phyloP scores from a whole-genome alignment of 2,797 vertebrate species.

The Tiaroga cobitis region DNA sequence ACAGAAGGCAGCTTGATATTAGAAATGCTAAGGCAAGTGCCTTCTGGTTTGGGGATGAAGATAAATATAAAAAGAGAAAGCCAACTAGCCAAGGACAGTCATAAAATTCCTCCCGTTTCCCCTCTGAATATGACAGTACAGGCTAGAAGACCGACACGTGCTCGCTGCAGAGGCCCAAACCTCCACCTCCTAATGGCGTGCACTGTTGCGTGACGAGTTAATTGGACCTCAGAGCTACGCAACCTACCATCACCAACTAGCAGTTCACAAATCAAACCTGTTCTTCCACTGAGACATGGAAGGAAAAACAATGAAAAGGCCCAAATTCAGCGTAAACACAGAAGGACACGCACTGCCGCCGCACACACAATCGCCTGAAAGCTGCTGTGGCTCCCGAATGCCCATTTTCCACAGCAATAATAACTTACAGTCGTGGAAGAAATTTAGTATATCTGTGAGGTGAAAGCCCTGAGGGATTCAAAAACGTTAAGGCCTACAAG shows the following conservation, averaged over 20 bases:
- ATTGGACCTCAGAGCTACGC: slow-evolving; percentile 53
- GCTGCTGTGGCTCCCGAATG: slow-evolving; percentile 56
- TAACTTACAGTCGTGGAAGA: slow-evolving; percentile 71
- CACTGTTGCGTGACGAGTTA: slow-evolving; percentile 63
- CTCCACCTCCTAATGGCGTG: slow-evolving; percentile 60
- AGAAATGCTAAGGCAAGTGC: slow-evolving; percentile 18
- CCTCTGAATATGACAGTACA: slow-evolving; percentile 54
- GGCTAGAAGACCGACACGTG: slow-evolving; percentile 59
- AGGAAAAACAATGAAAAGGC: slow-evolving; percentile 57
- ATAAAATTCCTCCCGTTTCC: slow-evolving; percentile 38
- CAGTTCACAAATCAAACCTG: slow-evolving; percentile 62
- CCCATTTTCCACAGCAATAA: slow-evolving; percentile 76
- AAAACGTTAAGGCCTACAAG: slow-evolving; percentile 56
- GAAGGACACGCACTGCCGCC: slow-evolving; percentile 51
- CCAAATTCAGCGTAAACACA: slow-evolving; percentile 69
- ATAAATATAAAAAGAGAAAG: slow-evolving; percentile 23
- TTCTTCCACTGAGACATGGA: slow-evolving; percentile 51
- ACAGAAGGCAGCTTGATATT: slow-evolving; percentile 35
- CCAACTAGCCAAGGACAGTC: slow-evolving; percentile 27
- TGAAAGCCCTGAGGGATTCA: slow-evolving; percentile 58
- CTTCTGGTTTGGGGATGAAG: slow-evolving; percentile 32
- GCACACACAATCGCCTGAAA: slow-evolving; percentile 59
- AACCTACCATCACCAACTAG: slow-evolving; percentile 53
- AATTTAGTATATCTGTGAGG: slow-evolving; percentile 64
- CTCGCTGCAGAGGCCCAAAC: slow-evolving; percentile 57